Percentiles rank a stretch among this genome's conserved stretches.
Conservation (phyloP, 1,140 invertebrate species). For the Helicorthomorpha holstii region DNA sequence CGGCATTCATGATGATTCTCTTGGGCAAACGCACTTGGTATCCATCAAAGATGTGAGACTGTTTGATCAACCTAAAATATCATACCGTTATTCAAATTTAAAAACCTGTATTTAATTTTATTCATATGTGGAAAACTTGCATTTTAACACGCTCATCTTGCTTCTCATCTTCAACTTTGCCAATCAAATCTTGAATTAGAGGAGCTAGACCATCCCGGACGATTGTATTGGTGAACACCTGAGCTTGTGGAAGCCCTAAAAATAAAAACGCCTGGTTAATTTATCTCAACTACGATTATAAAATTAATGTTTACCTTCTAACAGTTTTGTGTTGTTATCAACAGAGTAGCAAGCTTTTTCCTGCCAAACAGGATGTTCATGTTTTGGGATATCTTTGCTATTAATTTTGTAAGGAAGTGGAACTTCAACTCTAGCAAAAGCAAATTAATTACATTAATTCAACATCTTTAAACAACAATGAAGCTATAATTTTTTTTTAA, state of each 20-base stretch:
- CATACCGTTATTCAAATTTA: not conserved
- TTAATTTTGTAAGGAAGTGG: too few relatives aligned
- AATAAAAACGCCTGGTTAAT: too few relatives aligned
- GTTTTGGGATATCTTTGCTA: too few relatives aligned
- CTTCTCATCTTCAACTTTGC: not conserved
- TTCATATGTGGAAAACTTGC: not conserved
- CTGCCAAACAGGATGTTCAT: too few relatives aligned
- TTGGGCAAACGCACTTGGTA: constrained; percentile 55
- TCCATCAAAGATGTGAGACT: constrained; percentile 56
- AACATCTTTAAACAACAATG: too few relatives aligned
- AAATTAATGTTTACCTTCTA: too few relatives aligned
- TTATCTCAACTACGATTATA: too few relatives aligned
- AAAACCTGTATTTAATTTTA: not conserved
- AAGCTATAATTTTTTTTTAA: too few relatives aligned
- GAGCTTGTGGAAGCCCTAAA: constrained; percentile 1
- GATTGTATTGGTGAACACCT: not conserved
- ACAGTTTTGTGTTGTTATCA: too few relatives aligned
- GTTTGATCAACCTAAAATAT: constrained; percentile 36
- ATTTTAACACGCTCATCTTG: not conserved
- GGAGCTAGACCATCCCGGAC: not conserved
- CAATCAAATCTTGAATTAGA: not conserved
- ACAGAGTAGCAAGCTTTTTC: too few relatives aligned
- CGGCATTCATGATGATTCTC: constrained; percentile 41
- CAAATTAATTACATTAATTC: too few relatives aligned
- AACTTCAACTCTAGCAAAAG: too few relatives aligned